These are phyloP conservation scores for Cryptophagus acutangulus DNA, from an alignment of 2,888 invertebrate species.

Conservation along the genomic window DNA sequence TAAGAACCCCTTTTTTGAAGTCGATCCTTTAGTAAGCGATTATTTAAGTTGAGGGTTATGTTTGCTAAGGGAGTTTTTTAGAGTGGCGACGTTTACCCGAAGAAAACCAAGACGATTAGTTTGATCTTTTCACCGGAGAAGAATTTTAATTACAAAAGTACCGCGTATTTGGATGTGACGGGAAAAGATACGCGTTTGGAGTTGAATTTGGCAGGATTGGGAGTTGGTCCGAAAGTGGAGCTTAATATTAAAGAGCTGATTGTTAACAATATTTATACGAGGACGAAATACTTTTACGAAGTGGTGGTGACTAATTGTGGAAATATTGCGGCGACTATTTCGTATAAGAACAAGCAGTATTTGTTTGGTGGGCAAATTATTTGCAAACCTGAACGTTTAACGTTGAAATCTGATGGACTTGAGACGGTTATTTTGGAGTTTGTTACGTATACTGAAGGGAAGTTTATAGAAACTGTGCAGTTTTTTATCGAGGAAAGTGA, in stretches of 20 bases:
- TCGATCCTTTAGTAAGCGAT: slow-evolving; percentile 23
- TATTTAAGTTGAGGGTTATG: background rate
- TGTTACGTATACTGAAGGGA: slow-evolving; percentile 55
- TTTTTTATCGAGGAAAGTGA: slow-evolving; percentile 57
- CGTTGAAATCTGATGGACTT: slow-evolving; percentile 7
- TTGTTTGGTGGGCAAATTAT: slow-evolving; percentile 54
- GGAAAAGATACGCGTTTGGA: slow-evolving; percentile 53
- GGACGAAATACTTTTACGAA: slow-evolving; percentile 58
- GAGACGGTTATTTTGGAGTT: slow-evolving; percentile 55
- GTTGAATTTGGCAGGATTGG: slow-evolving; percentile 52
- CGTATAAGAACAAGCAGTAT: slow-evolving; percentile 47
- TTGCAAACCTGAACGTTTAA: slow-evolving; percentile 47
- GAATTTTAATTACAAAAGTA: slow-evolving; percentile 50
- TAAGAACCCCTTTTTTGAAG: slow-evolving; percentile 21
- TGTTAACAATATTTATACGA: slow-evolving; percentile 55
- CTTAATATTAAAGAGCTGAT: slow-evolving; percentile 56
- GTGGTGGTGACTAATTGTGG: slow-evolving; percentile 56
- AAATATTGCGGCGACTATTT: slow-evolving; percentile 55
- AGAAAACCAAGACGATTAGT: slow-evolving; percentile 50
- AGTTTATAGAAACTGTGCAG: slow-evolving; percentile 58
- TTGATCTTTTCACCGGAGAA: slow-evolving; percentile 55
- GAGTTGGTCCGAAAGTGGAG: slow-evolving; percentile 55
- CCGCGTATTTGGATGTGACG: slow-evolving; percentile 56
- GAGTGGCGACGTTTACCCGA: slow-evolving; percentile 59
- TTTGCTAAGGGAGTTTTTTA: slow-evolving; percentile 31